Base-by-base conservation (phyloP, 1,140 invertebrate species). In the Lordiphosa collinella region DNA sequence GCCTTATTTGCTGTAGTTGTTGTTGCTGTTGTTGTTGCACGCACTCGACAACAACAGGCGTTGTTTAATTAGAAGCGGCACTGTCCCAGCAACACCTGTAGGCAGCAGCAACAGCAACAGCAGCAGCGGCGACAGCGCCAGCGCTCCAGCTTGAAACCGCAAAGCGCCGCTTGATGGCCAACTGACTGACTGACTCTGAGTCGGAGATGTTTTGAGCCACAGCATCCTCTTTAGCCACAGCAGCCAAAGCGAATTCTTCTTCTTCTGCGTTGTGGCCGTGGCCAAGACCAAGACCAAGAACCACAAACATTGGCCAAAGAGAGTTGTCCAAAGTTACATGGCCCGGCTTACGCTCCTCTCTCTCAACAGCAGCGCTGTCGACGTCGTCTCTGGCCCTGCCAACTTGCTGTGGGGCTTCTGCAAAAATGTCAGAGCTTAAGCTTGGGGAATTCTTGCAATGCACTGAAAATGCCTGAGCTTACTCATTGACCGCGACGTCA, bases 91-190 rank as follows among this genome's bases (percentile, higher is more conserved):
- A 67, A 78, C 75, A 79, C 75, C 75, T 79, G 76, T 82, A 66
- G 46, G 14, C 11, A 48, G 46, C 46, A 44, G 10, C 13, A 43
- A 5, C 12, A 12, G 9, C 12, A 32, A 6, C 11, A 29, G 29
- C 44, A 47, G 11, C 13, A 31, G 25, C 31, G 36, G 12, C 43
- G 43, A 11, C 25, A 50, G 3, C 49, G 22, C 43, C 44, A 36
- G 35, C 40, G 41, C 61, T 55, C 43, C 65, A 31, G 38, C 62
- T 52, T 25, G 62, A 59, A 76, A 82, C 76, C 78, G 72, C 78
- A 82, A 84, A 84, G 62, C 76, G 61, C 76, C 76, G 76, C 76
- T 82, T 71, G 72, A 80, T 80, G 76, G 71, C 76, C 76, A 72
- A 80, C 76, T 80, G 78, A 80, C 76, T 82, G 75, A 80, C 67